Base-by-base conservation (phyloP, 1,140 invertebrate genomes). In the Ephestia elutella region DNA sequence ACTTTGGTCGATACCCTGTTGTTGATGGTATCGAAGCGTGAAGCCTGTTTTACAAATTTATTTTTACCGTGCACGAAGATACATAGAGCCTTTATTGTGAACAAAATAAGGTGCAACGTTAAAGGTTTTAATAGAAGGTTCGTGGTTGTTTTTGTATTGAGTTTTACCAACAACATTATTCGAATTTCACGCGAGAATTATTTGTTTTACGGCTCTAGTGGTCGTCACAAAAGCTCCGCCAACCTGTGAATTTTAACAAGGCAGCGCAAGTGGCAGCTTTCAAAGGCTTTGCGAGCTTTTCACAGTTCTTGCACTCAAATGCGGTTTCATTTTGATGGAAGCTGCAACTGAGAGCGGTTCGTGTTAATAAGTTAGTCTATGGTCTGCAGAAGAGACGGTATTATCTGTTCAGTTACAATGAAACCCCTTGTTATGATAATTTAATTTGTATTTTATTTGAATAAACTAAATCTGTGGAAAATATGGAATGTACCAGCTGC, bases 161-260 rank as follows among this genome's bases (percentile, higher is more conserved):
- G 20, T 66, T 72, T 65, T 70, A 75, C 58, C 74, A 67, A 70
- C 59, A 64, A 67, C 65, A 63, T 73, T 72, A 79, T 73, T 60
- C 55, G 67, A 70, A 80, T 82, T 84, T 84, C 71, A 84, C 81
- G 79, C 68, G 58, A 84, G 70, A 75, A 58, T 73, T 79, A 60
- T 82, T 83, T 60, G 54, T 67, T 73, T 75, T 71, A 77, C 68
- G 68, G 56, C 64, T 53, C 62, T 57, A 66, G 54, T 64, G 57
- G 65, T 65, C 59, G 44, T 60, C 62, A 73, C 71, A 56, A 63
- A 65, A 18, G 19, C 10, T 19, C 32, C 53, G 55, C 32, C 32
- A 25, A 19, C 67, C 65, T 54, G 73, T 80, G 66, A 80, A 66
- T 63, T 67, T 67, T 65, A 54, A 28, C 60, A 57, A 50, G 59